A percentile compares a stretch with the other conserved stretches of the same genome.
Evolutionary conservation across 2,113 vertebrate genomes (phyloP).

Genomic region (Pycnonotus jocosus): DNA sequence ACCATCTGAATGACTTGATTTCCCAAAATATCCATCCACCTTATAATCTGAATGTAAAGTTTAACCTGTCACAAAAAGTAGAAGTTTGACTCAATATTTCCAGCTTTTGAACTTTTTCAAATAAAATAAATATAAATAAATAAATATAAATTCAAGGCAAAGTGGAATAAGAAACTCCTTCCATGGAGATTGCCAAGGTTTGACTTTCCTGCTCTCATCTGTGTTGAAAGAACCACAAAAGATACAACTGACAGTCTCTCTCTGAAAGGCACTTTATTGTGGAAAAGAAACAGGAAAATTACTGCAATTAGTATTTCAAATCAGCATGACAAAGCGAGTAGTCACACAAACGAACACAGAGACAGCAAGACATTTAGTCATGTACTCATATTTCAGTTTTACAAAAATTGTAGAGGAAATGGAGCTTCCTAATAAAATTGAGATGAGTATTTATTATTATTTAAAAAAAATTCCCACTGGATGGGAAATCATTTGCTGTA

Average conservation of each 20-base stretch:
- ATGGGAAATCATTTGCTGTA: neutral
- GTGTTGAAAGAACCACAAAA: neutral
- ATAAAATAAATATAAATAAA: neutral
- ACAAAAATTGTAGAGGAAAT: neutral
- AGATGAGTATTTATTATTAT: neutral
- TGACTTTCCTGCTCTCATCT: neutral
- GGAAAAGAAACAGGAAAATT: neutral
- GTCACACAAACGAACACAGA: neutral
- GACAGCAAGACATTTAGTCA: neutral
- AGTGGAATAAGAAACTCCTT: neutral
- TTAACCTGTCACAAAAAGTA: neutral
- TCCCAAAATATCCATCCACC: neutral
- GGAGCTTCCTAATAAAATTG: neutral
- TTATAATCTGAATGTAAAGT: neutral
- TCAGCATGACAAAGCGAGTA: neutral
- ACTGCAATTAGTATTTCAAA: slow-evolving; percentile 9
- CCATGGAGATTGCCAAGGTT: neutral
- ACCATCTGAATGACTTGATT: neutral
- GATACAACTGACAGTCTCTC: neutral
- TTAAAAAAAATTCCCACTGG: neutral
- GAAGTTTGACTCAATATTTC: neutral
- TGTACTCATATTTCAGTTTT: neutral
- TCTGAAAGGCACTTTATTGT: neutral
- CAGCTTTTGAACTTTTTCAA: neutral
- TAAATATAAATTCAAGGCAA: neutral